These are phyloP conservation scores for Mactra quadrangularis DNA, from an alignment of 1,140 invertebrate species.

Conservation along the genomic window DNA sequence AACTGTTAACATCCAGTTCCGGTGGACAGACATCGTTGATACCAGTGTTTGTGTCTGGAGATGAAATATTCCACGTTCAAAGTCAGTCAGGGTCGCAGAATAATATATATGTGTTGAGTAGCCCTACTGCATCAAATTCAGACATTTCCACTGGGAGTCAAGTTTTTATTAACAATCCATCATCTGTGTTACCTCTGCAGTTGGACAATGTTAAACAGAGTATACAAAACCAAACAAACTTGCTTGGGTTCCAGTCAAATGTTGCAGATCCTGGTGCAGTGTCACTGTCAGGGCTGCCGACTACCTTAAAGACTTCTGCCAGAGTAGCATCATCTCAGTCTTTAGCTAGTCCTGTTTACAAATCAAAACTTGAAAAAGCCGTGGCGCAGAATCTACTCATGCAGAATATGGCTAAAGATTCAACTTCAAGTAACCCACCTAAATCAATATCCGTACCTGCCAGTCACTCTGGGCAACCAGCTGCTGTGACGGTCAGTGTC, in stretches of 20 bases:
- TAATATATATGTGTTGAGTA: slow-evolving; percentile 10
- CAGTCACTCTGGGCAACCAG: neutral
- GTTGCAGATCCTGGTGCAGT: too few relatives aligned
- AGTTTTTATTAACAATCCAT: too few relatives aligned
- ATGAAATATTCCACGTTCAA: slow-evolving; percentile 35
- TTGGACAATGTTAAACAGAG: too few relatives aligned
- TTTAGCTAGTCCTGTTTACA: slow-evolving; percentile 48
- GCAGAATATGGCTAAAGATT: slow-evolving; percentile 20
- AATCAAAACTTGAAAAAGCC: slow-evolving; percentile 58
- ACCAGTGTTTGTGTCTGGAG: slow-evolving; percentile 19
- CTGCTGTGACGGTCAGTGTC: neutral
- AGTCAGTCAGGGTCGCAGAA: neutral
- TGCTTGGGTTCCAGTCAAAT: too few relatives aligned
- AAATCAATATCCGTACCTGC: too few relatives aligned
- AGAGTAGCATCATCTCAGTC: neutral
- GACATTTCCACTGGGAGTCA: too few relatives aligned
- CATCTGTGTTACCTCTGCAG: too few relatives aligned
- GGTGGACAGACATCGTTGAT: slow-evolving; percentile 7
- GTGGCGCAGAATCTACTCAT: slow-evolving; percentile 50
- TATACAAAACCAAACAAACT: too few relatives aligned
- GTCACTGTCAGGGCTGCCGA: too few relatives aligned
- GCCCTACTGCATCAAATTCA: too few relatives aligned
- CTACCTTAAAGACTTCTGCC: too few relatives aligned
- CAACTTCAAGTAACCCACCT: neutral
- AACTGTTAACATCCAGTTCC: neutral